Percentiles rank a stretch among this genome's conserved stretches.
phyloP scores from a whole-genome alignment of 2,113 vertebrate species.

The Gadus macrocephalus region DNA sequence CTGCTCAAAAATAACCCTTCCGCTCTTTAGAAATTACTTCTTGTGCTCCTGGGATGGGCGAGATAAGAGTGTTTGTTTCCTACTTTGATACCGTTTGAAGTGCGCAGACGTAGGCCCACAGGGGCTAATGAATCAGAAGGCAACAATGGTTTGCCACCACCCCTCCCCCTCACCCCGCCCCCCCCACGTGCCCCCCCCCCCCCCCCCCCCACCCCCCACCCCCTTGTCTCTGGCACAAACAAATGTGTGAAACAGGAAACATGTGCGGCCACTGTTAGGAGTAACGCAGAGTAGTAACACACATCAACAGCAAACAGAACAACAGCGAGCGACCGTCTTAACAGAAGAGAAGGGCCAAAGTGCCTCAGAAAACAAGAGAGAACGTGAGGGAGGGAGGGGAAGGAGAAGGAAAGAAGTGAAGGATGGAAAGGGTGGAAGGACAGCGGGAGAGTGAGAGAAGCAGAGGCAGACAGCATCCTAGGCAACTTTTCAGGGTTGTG shows the following conservation, averaged over 20 bases:
- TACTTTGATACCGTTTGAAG: conserved; percentile 6
- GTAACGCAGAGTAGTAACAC: conserved; percentile 27
- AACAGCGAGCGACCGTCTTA: conserved; percentile 4
- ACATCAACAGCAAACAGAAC: conserved; percentile 4
- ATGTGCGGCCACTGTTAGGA: conserved; percentile 14
- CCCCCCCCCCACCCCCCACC: conserved; percentile 2
- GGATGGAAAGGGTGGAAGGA: background rate
- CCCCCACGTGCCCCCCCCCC: background rate
- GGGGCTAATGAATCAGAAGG: conserved; percentile 24
- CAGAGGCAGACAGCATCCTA: conserved; percentile 46
- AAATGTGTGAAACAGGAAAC: conserved; percentile 50
- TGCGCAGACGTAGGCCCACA: background rate
- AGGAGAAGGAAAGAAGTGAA: conserved; percentile 6
- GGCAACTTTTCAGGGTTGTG: conserved; percentile 50
- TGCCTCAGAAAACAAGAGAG: conserved; percentile 31
- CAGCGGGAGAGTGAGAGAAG: conserved; percentile 17
- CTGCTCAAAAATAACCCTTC: no score
- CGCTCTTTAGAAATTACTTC: no score
- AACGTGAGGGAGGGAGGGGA: conserved; percentile 13
- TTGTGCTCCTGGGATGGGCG: background rate
- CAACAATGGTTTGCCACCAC: conserved; percentile 8
- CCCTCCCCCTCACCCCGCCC: background rate
- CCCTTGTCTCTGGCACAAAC: conserved; percentile 39
- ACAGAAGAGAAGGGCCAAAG: conserved; percentile 1
- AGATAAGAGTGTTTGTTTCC: conserved; percentile 13